A percentile compares a stretch with the other conserved stretches of the same genome.
Conservation (phyloP, 2,888 invertebrate species). For the Junonia oenone region DNA sequence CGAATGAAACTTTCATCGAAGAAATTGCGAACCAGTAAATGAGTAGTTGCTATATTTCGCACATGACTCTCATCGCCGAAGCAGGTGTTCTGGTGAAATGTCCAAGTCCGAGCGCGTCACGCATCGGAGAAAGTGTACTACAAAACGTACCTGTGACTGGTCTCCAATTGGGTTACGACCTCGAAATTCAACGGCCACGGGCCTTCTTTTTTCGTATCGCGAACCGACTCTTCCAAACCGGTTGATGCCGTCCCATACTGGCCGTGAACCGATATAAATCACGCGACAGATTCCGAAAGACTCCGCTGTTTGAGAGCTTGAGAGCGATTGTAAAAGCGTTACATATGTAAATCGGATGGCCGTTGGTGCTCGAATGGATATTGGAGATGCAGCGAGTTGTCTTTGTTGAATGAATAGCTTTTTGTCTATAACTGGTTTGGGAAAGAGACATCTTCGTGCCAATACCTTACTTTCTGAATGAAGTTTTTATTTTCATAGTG, state of each 20-base stretch:
- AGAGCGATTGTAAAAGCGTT: conserved; percentile 16
- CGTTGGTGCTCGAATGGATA: conserved; percentile 4
- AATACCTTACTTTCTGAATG: neutral
- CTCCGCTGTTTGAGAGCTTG: conserved; percentile 7
- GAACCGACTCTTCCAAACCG: conserved; percentile 42
- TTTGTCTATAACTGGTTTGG: neutral
- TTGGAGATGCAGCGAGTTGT: conserved; percentile 2
- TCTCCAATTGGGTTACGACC: conserved; percentile 73
- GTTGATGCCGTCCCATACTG: conserved; percentile 35
- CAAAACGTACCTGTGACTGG: conserved; percentile 65
- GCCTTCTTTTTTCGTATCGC: conserved; percentile 55
- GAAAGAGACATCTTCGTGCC: neutral
- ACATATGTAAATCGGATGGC: conserved; percentile 15
- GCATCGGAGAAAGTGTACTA: conserved; percentile 75
- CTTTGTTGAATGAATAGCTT: neutral
- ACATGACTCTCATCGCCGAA: conserved; percentile 12
- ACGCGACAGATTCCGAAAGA: conserved; percentile 20
- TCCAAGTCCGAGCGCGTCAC: conserved; percentile 58
- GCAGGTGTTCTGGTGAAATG: conserved; percentile 60
- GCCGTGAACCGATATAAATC: conserved; percentile 27
- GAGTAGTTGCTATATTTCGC: conserved; percentile 7
- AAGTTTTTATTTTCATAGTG: neutral
- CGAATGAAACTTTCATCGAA: neutral
- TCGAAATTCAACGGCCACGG: conserved; percentile 61
- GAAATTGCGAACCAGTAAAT: neutral